A percentile compares a stretch with the other conserved stretches of the same genome.
phyloP scores from a whole-genome alignment of 2,113 vertebrate genomes.

The Trochalopteron elliotii region DNA sequence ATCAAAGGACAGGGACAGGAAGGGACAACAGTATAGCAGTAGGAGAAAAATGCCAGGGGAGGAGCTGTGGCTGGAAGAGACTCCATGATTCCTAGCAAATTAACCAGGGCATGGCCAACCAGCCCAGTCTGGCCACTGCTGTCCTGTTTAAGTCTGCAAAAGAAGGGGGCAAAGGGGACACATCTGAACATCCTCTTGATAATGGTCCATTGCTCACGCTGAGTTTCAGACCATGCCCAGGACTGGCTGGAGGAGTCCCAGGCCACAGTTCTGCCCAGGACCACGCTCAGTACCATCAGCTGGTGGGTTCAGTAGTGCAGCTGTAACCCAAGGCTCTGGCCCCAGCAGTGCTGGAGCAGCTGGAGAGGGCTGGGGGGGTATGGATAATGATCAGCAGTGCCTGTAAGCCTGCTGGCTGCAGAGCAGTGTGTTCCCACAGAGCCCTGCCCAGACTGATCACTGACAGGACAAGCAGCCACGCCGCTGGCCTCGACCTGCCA shows the following conservation, averaged over 20 bases:
- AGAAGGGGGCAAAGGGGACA: background rate
- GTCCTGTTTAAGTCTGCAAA: background rate
- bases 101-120: background rate
- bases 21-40: background rate
- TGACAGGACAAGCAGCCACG: background rate
- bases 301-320: background rate
- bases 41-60: background rate
- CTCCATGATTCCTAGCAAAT: background rate
- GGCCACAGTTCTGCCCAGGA: background rate
- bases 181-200: background rate
- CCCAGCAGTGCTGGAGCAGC: background rate
- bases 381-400: fast-evolving
- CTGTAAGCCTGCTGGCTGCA: background rate
- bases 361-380: background rate
- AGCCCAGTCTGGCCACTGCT: background rate
- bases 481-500: background rate
- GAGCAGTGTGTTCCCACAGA: fast-evolving
- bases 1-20: background rate
- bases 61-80: background rate
- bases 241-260: background rate
- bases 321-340: background rate
- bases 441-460: background rate
- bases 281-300: fast-evolving
- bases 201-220: background rate
- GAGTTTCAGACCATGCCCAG: background rate